phyloP scores from a whole-genome alignment of 2,797 vertebrate species.

The Eulemur albifrons region DNA sequence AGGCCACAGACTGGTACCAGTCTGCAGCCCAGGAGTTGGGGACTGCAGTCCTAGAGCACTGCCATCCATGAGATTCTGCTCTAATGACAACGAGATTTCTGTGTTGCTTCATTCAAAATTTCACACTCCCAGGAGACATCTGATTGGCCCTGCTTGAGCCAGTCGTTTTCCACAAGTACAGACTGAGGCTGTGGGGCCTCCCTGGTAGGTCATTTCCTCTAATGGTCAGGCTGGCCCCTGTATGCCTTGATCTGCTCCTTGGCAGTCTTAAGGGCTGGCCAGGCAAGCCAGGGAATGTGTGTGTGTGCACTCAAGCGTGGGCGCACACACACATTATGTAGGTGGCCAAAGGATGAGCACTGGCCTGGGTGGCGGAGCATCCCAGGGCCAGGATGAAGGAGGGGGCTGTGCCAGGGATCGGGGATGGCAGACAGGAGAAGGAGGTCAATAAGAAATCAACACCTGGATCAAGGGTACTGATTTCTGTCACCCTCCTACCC shows the following conservation, averaged over 20 bases:
- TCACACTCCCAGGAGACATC: background rate
- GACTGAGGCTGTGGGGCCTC: background rate
- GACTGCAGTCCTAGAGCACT: background rate
- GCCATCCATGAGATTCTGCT: background rate
- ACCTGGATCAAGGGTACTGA: background rate
- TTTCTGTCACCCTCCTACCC: background rate
- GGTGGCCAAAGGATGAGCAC: background rate
- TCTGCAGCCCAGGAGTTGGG: too few relatives aligned
- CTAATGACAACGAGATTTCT: background rate
- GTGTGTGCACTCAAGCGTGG: too few relatives aligned
- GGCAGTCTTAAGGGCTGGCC: background rate
- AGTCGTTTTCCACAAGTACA: background rate
- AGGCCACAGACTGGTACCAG: too few relatives aligned
- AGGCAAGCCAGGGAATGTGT: background rate
- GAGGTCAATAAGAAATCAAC: background rate
- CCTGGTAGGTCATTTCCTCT: background rate
- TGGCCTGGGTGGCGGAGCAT: background rate
- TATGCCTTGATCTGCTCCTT: background rate
- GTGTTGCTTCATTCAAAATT: slow-evolving; percentile 15
- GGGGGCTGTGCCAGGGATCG: background rate
- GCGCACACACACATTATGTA: too few relatives aligned
- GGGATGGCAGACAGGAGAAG: background rate
- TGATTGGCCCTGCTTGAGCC: background rate
- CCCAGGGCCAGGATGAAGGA: background rate
- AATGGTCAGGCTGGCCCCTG: background rate